Conservation (phyloP, 2,888 invertebrate genomes). For the Trimorus sp. region DNA sequence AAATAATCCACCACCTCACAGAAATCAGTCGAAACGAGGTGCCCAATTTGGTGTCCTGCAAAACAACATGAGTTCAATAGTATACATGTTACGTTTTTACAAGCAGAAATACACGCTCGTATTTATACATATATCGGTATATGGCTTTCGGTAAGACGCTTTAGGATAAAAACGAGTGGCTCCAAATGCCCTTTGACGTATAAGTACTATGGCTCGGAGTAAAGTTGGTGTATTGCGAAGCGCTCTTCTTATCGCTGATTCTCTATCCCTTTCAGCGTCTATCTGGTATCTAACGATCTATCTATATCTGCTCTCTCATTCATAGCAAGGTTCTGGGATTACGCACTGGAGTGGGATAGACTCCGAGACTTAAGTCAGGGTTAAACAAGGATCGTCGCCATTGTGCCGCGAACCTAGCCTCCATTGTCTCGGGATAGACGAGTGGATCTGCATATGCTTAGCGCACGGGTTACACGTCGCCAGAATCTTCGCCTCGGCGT, state of each 20-base stretch:
- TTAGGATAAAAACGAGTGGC: constrained; percentile 68
- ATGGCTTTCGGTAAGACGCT: constrained; percentile 68
- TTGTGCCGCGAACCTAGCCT: constrained; percentile 77
- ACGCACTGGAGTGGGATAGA: constrained; percentile 80
- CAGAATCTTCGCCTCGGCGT: constrained; percentile 70
- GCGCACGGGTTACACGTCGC: constrained; percentile 78
- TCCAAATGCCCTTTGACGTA: constrained; percentile 70
- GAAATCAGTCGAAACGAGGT: too few species aligned
- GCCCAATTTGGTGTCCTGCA: not conserved
- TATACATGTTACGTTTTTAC: constrained; percentile 41
- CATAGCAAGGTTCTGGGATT: constrained; percentile 79
- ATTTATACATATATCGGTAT: constrained; percentile 63
- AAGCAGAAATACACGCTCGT: constrained; percentile 31
- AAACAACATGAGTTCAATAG: constrained; percentile 16
- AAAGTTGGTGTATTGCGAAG: constrained; percentile 61
- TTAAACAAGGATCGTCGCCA: constrained; percentile 81
- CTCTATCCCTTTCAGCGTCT: constrained; percentile 62
- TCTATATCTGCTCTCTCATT: constrained; percentile 70
- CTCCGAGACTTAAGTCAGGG: constrained; percentile 81
- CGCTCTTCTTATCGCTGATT: constrained; percentile 65
- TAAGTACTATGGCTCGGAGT: constrained; percentile 67
- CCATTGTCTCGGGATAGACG: constrained; percentile 81
- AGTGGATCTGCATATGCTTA: constrained; percentile 82
- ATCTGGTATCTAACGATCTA: constrained; percentile 60
- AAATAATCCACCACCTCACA: constrained; percentile 4